Evolutionary conservation across 2,888 invertebrate species (phyloP).

Genomic region (Epiblema foenella): DNA sequence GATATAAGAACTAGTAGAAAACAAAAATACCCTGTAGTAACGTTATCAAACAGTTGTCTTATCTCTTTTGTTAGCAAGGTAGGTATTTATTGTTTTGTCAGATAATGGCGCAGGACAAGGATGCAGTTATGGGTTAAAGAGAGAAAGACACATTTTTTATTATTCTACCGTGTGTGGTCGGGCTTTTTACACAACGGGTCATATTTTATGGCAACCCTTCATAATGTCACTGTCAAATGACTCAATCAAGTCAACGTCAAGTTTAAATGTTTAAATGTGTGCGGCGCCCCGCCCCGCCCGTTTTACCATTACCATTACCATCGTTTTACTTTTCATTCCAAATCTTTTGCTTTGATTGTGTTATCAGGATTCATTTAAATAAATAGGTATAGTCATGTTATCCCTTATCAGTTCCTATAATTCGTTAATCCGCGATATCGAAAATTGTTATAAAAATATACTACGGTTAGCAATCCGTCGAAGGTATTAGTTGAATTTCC

Average conservation of each 20-base stretch:
- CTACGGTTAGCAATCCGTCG: background rate
- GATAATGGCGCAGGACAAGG: too few relatives aligned
- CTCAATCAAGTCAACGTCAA: background rate
- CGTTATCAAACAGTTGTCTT: too few relatives aligned
- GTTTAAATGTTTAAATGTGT: constrained; percentile 14
- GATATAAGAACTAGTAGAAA: too few relatives aligned
- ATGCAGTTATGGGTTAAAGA: too few relatives aligned
- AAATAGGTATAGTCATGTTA: constrained; percentile 35
- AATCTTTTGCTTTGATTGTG: constrained; percentile 7
- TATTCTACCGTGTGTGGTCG: too few relatives aligned
- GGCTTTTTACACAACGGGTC: too few relatives aligned
- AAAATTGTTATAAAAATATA: constrained; percentile 26
- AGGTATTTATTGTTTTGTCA: too few relatives aligned
- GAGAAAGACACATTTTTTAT: too few relatives aligned
- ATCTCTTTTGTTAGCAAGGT: too few relatives aligned
- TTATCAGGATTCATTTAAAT: constrained; percentile 18
- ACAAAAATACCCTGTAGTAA: too few relatives aligned
- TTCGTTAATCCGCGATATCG: constrained; percentile 26
- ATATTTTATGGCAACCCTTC: background rate
- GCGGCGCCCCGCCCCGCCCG: background rate
- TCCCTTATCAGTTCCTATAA: constrained; percentile 34
- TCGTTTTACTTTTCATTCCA: background rate
- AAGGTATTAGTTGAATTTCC: constrained; percentile 17
- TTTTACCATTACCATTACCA: too few relatives aligned
- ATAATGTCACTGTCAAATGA: background rate